phyloP scores from a whole-genome alignment of 1,140 invertebrate species.

The Coenobita brevimanus region DNA sequence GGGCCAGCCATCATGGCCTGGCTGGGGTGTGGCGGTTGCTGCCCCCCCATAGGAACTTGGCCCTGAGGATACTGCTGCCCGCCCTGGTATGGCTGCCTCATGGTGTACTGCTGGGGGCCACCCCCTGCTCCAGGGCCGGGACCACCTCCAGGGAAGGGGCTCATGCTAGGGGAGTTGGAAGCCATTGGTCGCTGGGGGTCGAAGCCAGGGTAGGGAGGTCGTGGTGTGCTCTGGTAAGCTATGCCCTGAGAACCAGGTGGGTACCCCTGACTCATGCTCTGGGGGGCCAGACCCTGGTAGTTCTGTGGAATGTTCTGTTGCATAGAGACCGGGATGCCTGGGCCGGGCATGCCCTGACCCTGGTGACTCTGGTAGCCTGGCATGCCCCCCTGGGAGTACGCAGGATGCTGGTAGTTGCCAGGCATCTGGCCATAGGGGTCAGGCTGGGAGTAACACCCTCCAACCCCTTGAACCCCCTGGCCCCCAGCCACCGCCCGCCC shows the following conservation, averaged over 20 bases:
- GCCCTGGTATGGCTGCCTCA: conserved; percentile 49
- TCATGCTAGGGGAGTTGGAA: conserved; percentile 63
- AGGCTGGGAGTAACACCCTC: conserved; percentile 34
- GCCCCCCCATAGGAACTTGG: conserved; percentile 63
- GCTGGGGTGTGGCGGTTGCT: conserved; percentile 36
- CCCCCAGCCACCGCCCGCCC: conserved; percentile 26
- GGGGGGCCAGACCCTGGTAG: conserved; percentile 62
- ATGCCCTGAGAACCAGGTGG: conserved; percentile 62
- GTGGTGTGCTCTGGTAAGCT: conserved; percentile 44
- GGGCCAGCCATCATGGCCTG: conserved; percentile 34
- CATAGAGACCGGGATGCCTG: conserved; percentile 45
- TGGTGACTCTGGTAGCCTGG: conserved; percentile 39
- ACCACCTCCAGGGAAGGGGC: conserved; percentile 43
- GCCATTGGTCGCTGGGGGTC: conserved; percentile 67
- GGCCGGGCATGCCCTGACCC: conserved; percentile 30
- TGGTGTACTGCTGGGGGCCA: conserved; percentile 55
- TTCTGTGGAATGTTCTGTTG: conserved; percentile 69
- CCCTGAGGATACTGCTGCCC: conserved; percentile 61
- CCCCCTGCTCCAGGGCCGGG: conserved; percentile 37
- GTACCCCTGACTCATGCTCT: conserved; percentile 60
- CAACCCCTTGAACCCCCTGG: not conserved
- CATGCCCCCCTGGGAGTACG: conserved; percentile 30
- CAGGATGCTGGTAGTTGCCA: conserved; percentile 45
- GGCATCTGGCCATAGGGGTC: conserved; percentile 54
- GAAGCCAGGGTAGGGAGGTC: conserved; percentile 65